Evolutionary conservation across 2,113 vertebrate species (phyloP).

Genomic region (Myotis lucifugus): DNA sequence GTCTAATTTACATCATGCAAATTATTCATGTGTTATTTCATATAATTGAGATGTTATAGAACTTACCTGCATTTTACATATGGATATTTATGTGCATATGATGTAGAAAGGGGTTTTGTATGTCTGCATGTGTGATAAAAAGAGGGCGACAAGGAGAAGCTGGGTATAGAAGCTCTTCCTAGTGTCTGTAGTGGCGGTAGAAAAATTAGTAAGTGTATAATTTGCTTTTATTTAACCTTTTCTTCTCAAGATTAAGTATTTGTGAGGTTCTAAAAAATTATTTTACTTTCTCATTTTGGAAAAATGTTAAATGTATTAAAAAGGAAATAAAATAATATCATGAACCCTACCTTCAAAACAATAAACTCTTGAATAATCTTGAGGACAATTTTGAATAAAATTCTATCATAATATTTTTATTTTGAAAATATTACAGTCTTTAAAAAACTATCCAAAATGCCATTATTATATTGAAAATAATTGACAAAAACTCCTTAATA

Average conservation of each 20-base stretch:
- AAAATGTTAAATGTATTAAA: conserved; percentile 20
- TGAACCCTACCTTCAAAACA: not conserved
- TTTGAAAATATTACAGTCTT: not conserved
- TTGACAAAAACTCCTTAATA: conserved; percentile 2
- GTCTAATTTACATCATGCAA: not conserved
- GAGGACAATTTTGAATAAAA: conserved; percentile 16
- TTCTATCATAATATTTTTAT: not conserved
- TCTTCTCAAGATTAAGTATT: conserved; percentile 5
- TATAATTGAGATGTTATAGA: not conserved
- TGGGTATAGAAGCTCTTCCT: not conserved
- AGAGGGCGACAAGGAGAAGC: not conserved
- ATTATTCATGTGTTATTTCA: not conserved
- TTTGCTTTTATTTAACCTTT: not conserved
- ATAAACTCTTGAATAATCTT: not conserved
- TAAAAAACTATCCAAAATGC: not conserved
- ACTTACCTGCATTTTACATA: not conserved
- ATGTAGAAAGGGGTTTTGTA: not conserved
- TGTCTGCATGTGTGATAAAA: not conserved
- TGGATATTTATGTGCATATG: not conserved
- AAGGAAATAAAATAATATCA: conserved; percentile 13
- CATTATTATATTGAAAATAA: conserved; percentile 31
- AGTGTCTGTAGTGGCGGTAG: not conserved
- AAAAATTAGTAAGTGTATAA: not conserved
- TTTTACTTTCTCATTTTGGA: conserved; percentile 22
- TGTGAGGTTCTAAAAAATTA: not conserved